Evolutionary conservation across 2,113 vertebrate genomes (phyloP).

Genomic region (Butorides virescens): DNA sequence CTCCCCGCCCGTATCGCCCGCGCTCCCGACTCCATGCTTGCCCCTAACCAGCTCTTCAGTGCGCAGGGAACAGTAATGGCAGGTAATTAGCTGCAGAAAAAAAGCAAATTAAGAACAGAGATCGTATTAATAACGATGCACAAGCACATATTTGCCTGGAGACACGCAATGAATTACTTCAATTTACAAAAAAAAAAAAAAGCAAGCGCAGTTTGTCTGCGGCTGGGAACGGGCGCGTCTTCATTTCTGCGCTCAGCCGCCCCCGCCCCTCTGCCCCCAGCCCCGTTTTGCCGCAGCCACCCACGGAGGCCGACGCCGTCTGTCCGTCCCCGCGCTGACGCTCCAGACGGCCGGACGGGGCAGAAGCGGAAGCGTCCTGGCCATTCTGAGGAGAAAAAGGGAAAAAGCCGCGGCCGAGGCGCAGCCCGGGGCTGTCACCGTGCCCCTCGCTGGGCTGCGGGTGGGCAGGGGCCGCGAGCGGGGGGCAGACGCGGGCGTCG

Average conservation of each 20-base stretch:
- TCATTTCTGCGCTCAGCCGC: not conserved
- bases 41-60: not conserved
- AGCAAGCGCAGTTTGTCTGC: not conserved
- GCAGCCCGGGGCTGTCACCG: not conserved
- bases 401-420: no score
- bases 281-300: fast-evolving
- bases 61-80: not conserved
- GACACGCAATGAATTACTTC: conserved; percentile 59
- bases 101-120: conserved; percentile 57
- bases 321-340: fast-evolving
- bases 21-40: fast-evolving
- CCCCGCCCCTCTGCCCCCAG: not conserved
- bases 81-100: conserved; percentile 53
- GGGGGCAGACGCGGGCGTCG: no score
- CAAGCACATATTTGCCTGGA: conserved; percentile 32
- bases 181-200: conserved; percentile 37
- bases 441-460: not conserved
- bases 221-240: not conserved
- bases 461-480: not conserved
- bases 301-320: fast-evolving
- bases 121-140: conserved; percentile 38
- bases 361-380: not conserved
- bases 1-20: not conserved
- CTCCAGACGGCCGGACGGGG: not conserved
- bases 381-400: not conserved